These are phyloP conservation scores for Leptocoma aspasia DNA, from an alignment of 2,113 vertebrate genomes.

Conservation along the genomic window DNA sequence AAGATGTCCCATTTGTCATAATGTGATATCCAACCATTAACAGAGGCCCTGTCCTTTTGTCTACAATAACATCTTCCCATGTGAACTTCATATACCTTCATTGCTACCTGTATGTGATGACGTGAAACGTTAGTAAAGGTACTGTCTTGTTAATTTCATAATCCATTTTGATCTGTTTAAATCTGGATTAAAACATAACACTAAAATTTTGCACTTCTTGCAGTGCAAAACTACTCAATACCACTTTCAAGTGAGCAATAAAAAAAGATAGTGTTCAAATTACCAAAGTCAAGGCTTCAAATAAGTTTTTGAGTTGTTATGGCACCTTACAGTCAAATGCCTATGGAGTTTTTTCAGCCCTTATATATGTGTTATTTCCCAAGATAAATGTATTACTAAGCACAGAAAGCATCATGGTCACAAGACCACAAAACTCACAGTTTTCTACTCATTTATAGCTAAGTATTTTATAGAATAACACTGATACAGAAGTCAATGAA, in stretches of 20 bases:
- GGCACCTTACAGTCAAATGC: background rate
- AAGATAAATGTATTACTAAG: background rate
- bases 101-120: conserved; percentile 59
- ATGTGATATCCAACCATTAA: conserved; percentile 52
- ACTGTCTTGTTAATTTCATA: background rate
- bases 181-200: background rate
- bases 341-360: background rate
- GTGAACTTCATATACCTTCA: conserved; percentile 42
- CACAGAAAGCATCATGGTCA: background rate
- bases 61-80: conserved; percentile 30
- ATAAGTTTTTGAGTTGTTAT: background rate
- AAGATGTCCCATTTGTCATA: conserved; percentile 65
- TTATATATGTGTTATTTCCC: background rate
- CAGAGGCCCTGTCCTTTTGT: conserved; percentile 60
- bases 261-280: background rate
- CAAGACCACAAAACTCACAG: background rate
- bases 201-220: background rate
- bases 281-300: background rate
- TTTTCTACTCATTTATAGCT: background rate
- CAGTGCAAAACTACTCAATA: background rate
- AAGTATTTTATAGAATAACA: background rate
- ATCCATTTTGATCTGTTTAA: background rate
- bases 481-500: background rate
- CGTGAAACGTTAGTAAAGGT: conserved; percentile 1
- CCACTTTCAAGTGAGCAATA: background rate